Percentiles rank a stretch among this genome's conserved stretches.
phyloP scores from a whole-genome alignment of 2,113 vertebrate species.

The Catharus bicknelli region DNA sequence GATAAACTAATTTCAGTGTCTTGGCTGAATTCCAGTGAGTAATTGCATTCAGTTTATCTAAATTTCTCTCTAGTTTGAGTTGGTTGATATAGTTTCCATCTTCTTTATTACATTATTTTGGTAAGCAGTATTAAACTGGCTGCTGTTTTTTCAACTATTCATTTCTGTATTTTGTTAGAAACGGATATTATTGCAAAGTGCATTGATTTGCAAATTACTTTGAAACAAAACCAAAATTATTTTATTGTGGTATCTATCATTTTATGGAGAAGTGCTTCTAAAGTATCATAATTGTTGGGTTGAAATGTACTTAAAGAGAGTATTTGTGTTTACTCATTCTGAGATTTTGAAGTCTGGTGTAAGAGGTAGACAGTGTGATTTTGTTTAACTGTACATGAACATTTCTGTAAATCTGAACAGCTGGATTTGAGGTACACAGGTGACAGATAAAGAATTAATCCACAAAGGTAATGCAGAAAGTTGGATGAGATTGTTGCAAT shows the following conservation, averaged over 20 bases:
- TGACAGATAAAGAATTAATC: neutral
- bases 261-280: neutral
- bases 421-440: neutral
- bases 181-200: neutral
- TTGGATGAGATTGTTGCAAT: neutral
- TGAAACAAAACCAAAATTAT: neutral
- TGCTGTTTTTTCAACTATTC: neutral
- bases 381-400: neutral
- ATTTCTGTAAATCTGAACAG: neutral
- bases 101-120: neutral
- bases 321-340: neutral
- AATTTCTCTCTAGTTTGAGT: neutral
- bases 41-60: neutral
- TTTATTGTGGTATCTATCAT: neutral
- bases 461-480: neutral
- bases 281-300: neutral
- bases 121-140: neutral
- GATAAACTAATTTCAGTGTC: neutral
- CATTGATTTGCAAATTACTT: neutral
- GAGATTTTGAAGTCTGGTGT: neutral
- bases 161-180: neutral
- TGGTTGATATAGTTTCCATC: neutral
- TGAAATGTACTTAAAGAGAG: neutral
- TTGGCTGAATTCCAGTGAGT: neutral
- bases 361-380: neutral